These are phyloP conservation scores for Melinaea marsaeus DNA, from an alignment of 2,888 invertebrate species.

Conservation along the genomic window DNA sequence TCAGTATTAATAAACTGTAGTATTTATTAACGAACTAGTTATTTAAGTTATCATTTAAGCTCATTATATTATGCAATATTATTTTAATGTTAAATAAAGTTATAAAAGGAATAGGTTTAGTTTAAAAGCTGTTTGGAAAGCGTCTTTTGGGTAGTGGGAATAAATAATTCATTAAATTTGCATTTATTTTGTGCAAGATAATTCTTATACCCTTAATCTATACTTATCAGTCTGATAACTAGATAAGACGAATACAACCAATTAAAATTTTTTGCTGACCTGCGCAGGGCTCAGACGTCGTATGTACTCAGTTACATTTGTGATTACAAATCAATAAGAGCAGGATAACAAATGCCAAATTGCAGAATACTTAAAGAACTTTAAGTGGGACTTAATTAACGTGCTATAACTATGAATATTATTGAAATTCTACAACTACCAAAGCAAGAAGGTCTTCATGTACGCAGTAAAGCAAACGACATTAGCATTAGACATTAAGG, in stretches of 20 bases:
- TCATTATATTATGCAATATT: too few species aligned
- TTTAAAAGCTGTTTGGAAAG: too few species aligned
- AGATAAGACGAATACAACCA: constrained; percentile 3
- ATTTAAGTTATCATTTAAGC: too few species aligned
- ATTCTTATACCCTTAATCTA: neutral
- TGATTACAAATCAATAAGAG: neutral
- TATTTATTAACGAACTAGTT: too few species aligned
- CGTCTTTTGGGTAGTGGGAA: too few species aligned
- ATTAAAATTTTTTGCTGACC: neutral
- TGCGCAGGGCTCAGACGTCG: neutral
- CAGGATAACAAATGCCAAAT: neutral
- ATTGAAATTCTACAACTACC: constrained; percentile 50
- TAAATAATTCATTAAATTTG: neutral
- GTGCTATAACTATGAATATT: constrained; percentile 20
- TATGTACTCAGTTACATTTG: neutral
- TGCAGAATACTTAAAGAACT: neutral
- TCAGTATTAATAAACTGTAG: too few species aligned
- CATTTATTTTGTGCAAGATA: neutral
- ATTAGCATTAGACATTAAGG: constrained; percentile 46
- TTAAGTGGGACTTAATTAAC: constrained; percentile 4
- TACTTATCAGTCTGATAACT: constrained; percentile 5
- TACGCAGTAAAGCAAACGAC: constrained; percentile 59
- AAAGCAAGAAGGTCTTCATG: constrained; percentile 55
- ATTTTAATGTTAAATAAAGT: too few species aligned
- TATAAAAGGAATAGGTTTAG: too few species aligned